phyloP scores from a whole-genome alignment of 2,113 vertebrate species.

The Craseonycteris thonglongyai region DNA sequence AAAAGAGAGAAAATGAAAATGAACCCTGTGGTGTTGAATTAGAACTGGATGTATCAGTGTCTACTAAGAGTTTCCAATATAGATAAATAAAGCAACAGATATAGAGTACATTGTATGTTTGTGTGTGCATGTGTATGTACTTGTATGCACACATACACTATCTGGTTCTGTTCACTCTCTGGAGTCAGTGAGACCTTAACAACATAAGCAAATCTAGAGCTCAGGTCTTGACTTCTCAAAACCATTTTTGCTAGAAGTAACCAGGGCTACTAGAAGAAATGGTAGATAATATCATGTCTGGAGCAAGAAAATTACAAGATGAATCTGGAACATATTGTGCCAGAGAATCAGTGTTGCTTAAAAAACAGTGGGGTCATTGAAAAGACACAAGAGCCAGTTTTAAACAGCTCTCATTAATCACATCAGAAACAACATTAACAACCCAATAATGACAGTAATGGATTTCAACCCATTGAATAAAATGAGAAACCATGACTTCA shows the following conservation, averaged over 20 bases:
- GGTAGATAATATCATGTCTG: background rate
- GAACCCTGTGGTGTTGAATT: background rate
- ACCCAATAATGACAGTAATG: too few relatives aligned
- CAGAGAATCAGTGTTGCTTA: too few relatives aligned
- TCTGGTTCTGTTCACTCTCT: background rate
- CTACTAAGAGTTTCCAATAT: background rate
- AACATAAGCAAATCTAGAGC: background rate
- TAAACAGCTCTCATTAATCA: background rate
- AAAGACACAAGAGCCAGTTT: background rate
- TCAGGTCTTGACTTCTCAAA: background rate
- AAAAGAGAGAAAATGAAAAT: background rate
- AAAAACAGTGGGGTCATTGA: too few relatives aligned
- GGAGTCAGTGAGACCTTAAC: background rate
- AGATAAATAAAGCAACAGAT: background rate
- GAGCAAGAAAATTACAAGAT: background rate
- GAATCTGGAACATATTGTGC: too few relatives aligned
- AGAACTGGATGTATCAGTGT: background rate
- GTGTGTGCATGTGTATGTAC: rapidly evolving
- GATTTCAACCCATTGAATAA: background rate
- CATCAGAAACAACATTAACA: background rate
- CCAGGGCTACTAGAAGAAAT: background rate
- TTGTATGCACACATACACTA: too few relatives aligned
- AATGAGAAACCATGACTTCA: background rate
- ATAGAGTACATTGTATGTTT: background rate
- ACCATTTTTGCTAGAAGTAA: background rate